Conservation (phyloP, 2,113 vertebrate genomes). For the Proteles cristata region DNA sequence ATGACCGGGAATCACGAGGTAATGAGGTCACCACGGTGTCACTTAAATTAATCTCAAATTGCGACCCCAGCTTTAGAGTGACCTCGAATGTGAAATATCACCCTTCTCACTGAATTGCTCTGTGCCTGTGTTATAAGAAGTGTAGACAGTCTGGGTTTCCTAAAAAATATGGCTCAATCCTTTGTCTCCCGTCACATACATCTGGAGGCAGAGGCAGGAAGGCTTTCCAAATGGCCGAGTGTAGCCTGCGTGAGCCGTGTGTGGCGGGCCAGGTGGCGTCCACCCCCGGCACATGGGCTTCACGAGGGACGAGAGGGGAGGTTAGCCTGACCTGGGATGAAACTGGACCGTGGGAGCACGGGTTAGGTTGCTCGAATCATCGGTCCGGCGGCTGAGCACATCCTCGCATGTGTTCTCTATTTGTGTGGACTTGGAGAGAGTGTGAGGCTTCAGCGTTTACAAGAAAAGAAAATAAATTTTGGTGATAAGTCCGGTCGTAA, state of each 20-base stretch:
- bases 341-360: neutral
- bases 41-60: neutral
- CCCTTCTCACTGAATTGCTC: neutral
- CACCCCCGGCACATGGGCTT: neutral
- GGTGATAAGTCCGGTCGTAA: slow-evolving; percentile 45
- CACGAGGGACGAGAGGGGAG: neutral
- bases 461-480: neutral
- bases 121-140: neutral
- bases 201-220: neutral
- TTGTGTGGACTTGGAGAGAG: neutral
- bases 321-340: neutral
- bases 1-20: neutral
- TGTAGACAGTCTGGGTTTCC: neutral
- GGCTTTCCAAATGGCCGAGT: neutral
- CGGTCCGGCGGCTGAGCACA: neutral
- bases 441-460: neutral
- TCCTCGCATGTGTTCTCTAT: fast-evolving
- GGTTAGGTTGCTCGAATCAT: neutral
- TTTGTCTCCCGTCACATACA: neutral
- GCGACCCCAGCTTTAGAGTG: neutral
- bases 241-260: neutral
- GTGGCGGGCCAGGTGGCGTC: neutral
- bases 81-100: neutral
- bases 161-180: neutral
- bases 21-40: neutral